These are phyloP conservation scores for Festucalex cinctus DNA, from an alignment of 2,113 vertebrate species.

Conservation along the genomic window DNA sequence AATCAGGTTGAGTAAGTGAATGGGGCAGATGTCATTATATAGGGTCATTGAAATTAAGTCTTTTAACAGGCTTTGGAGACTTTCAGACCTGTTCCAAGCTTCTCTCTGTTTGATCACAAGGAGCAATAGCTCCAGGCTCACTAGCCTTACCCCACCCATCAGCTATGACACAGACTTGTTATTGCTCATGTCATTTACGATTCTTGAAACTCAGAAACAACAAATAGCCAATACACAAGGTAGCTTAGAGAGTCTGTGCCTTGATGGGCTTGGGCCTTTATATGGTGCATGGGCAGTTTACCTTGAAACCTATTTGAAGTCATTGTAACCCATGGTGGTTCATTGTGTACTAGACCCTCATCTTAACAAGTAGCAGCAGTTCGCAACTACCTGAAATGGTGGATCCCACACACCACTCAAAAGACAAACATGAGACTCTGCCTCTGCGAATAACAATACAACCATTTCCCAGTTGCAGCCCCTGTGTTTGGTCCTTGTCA, in stretches of 20 bases:
- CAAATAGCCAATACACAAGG: constrained; percentile 72
- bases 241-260: constrained; percentile 49
- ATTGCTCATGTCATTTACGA: constrained; percentile 65
- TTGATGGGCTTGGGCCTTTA: constrained; percentile 38
- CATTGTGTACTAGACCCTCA: constrained; percentile 70
- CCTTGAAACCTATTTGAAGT: constrained; percentile 78
- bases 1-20: constrained; percentile 20
- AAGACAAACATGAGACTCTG: constrained; percentile 66
- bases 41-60: background rate
- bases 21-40: background rate
- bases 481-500: constrained; percentile 50
- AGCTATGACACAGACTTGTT: constrained; percentile 47
- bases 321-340: constrained; percentile 67
- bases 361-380: constrained; percentile 71
- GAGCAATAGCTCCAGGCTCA: constrained; percentile 33
- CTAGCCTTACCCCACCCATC: constrained; percentile 24
- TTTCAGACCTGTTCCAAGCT: constrained; percentile 6
- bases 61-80: background rate
- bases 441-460: constrained; percentile 73
- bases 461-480: constrained; percentile 62
- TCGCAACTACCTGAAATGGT: constrained; percentile 78
- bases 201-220: constrained; percentile 39
- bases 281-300: constrained; percentile 67
- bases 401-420: constrained; percentile 59
- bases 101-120: constrained; percentile 24